Base-by-base conservation (phyloP, 2,888 invertebrate genomes). In the Synergus umbraculus region DNA sequence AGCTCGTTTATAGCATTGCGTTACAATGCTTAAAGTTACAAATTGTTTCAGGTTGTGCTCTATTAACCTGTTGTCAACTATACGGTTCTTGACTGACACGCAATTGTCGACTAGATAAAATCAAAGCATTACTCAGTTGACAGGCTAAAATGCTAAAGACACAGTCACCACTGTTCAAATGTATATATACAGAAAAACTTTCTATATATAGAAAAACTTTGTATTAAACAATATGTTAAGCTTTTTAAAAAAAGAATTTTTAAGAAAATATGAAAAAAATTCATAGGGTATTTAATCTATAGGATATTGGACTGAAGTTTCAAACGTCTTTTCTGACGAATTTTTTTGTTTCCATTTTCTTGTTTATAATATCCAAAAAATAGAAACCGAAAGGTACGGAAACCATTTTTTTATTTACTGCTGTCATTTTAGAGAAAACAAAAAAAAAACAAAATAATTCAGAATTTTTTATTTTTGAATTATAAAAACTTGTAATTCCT, bases 31-130 rank as follows among this genome's bases (percentile, higher is more conserved):
- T 69, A 15, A 29, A 49, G 69, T 69, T 29, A 49, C 37, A 69
- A 69, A 69, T 22, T 67, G 46, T 22, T 1, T 44, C 22, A 22
- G 4, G 46, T 46, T 69, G 49, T 46, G 29, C 49, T 69, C 46
- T 46, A 69, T 69, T 49, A 69, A 69, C 49, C 69, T 49, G 49
- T n/a, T 49, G 69, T 49, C 69, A 69, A 69, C 69, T 69, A 49
- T 69, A 49, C 37, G 69, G 69, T 69, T 69, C 49, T 69, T 69
- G 29, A 69, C 69, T 69, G 69, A 37, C 69, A 69, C 49, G 69
- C 69, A 69, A 69, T 69, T 49, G 69, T 69, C 49, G n/a, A n/a
- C 29, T 46, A 69, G 69, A 69, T 69, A 69, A 49, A 69, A 69
- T 69, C 69, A 10, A 69, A 69, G 69, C 69, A 69, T 69, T 49